A percentile compares a stretch with the other conserved stretches of the same genome.
These are phyloP conservation scores for Pelodiscus sinensis DNA, from an alignment of 2,113 vertebrate genomes.

Conservation along the genomic window DNA sequence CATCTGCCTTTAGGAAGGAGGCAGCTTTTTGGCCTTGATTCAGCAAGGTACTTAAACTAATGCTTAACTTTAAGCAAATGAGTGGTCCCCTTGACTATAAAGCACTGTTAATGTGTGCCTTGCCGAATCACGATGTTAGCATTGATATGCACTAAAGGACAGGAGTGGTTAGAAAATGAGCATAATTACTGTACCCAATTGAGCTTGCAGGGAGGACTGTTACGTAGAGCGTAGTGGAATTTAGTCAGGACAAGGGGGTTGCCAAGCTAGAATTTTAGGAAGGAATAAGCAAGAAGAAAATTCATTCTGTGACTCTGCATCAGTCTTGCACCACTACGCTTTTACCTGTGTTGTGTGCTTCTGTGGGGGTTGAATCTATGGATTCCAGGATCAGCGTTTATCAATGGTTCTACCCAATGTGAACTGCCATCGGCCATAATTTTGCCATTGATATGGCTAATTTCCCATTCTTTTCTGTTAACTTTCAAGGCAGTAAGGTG, in stretches of 20 bases:
- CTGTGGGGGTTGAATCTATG: background rate
- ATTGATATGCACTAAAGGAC: accelerated
- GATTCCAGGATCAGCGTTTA: background rate
- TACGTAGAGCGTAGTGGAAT: background rate
- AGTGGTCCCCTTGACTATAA: background rate
- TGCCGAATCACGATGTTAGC: accelerated
- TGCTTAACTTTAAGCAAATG: background rate
- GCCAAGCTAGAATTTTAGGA: background rate
- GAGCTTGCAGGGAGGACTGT: background rate
- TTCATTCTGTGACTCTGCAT: background rate
- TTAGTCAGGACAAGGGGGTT: accelerated
- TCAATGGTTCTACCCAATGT: background rate
- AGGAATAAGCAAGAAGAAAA: accelerated
- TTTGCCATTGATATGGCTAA: background rate
- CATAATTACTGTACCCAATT: background rate
- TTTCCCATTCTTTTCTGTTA: background rate
- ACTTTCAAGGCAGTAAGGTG: background rate
- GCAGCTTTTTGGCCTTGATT: background rate
- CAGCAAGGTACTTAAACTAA: accelerated
- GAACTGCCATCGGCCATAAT: accelerated
- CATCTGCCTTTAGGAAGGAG: background rate
- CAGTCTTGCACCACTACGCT: background rate
- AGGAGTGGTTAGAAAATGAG: background rate
- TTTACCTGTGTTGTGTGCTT: accelerated
- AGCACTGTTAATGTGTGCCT: background rate